A percentile compares a stretch with the other conserved stretches of the same genome.
phyloP scores from a whole-genome alignment of 2,888 invertebrate species.

The Trissolcus japonicus region DNA sequence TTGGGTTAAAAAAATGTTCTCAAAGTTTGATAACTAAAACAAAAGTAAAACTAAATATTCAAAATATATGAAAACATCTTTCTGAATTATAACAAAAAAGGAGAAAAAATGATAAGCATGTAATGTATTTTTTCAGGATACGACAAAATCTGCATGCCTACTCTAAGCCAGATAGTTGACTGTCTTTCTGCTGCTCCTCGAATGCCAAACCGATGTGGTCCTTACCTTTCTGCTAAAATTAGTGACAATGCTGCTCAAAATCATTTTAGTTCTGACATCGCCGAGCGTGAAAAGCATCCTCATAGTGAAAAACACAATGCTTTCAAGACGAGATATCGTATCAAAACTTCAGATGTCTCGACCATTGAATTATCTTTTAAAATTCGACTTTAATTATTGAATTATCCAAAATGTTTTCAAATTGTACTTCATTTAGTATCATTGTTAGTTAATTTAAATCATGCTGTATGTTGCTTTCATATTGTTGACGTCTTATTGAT shows the following conservation, averaged over 20 bases:
- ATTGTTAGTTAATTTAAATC: too few relatives aligned
- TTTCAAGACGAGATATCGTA: constrained; percentile 56
- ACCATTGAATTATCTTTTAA: constrained; percentile 52
- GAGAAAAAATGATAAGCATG: constrained; percentile 69
- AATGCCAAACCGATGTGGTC: constrained; percentile 73
- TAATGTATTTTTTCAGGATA: constrained; percentile 76
- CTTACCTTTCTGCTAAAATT: constrained; percentile 73
- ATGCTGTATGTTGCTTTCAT: too few relatives aligned
- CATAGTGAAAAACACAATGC: constrained; percentile 58
- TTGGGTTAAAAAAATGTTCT: too few relatives aligned
- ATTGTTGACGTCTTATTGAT: too few relatives aligned
- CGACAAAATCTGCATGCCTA: constrained; percentile 80
- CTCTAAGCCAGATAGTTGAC: constrained; percentile 77
- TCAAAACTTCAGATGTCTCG: constrained; percentile 32
- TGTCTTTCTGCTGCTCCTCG: constrained; percentile 73
- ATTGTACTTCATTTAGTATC: too few relatives aligned
- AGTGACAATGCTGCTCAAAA: constrained; percentile 69
- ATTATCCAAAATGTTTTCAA: too few relatives aligned
- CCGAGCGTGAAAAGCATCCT: constrained; percentile 62
- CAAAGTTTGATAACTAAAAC: too few relatives aligned
- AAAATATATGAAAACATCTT: too few relatives aligned
- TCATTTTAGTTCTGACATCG: constrained; percentile 64
- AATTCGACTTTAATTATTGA: constrained; percentile 43
- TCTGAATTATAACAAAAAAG: too few relatives aligned
- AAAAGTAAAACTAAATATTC: neutral